These are phyloP conservation scores for Drosophila lowei DNA, from an alignment of 1,140 invertebrate species.

Conservation along the genomic window DNA sequence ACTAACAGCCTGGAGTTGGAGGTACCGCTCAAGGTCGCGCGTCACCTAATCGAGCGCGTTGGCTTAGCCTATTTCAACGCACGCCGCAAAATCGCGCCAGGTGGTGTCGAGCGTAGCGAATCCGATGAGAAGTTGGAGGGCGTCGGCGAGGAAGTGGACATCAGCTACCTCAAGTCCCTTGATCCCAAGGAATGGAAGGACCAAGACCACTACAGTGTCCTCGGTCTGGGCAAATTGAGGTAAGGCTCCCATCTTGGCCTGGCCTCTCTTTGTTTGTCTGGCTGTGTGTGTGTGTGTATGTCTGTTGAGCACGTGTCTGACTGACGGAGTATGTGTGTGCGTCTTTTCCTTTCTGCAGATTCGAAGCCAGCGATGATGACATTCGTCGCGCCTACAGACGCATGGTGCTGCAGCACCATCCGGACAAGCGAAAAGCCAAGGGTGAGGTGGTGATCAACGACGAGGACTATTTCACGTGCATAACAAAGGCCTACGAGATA, in stretches of 20 bases:
- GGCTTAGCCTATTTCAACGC: constrained; percentile 69
- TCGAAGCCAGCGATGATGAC: constrained; percentile 93
- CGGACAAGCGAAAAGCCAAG: constrained; percentile 96
- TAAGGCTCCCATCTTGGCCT: constrained; percentile 34
- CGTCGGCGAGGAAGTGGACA: constrained; percentile 89
- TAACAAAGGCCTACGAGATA: constrained; percentile 97
- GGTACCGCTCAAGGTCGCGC: constrained; percentile 78
- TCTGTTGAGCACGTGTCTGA: constrained; percentile 16
- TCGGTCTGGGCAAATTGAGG: constrained; percentile 93
- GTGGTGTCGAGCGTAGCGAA: constrained; percentile 68
- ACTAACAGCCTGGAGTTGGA: constrained; percentile 57
- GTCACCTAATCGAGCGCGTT: constrained; percentile 85
- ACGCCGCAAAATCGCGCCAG: constrained; percentile 64
- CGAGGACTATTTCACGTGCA: constrained; percentile 99
- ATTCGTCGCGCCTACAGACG: constrained; percentile 96
- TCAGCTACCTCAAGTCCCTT: constrained; percentile 92
- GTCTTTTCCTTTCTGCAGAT: constrained; percentile 57
- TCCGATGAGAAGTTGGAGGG: constrained; percentile 70
- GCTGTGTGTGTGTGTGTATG: background rate
- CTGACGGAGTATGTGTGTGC: background rate
- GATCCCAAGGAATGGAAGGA: constrained; percentile 99
- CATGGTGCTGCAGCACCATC: constrained; percentile 98
- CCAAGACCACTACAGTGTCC: constrained; percentile 97
- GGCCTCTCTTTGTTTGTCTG: background rate
- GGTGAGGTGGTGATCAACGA: constrained; percentile 93